A percentile compares a stretch with the other conserved stretches of the same genome.
phyloP scores from a whole-genome alignment of 2,888 invertebrate genomes.

The Atrina japonica region DNA sequence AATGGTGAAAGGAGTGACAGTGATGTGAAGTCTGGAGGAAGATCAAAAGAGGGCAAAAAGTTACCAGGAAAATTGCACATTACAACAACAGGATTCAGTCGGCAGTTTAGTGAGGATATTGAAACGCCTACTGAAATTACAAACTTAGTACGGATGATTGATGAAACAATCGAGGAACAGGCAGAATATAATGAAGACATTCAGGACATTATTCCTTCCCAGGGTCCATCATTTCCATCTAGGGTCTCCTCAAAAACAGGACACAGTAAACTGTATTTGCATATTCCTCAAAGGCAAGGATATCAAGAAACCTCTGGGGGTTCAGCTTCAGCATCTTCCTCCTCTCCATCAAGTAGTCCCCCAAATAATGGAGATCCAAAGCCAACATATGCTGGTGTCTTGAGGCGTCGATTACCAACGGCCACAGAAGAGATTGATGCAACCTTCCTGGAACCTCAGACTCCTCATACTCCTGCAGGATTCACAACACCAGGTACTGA shows the following conservation, averaged over 20 bases:
- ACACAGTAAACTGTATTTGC: conserved; percentile 53
- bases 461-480: conserved; percentile 72
- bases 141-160: conserved; percentile 72
- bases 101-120: conserved; percentile 73
- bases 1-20: conserved; percentile 29
- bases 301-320: conserved; percentile 24
- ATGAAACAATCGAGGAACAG: conserved; percentile 64
- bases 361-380: conserved; percentile 47
- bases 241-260: conserved; percentile 46
- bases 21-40: background rate
- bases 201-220: background rate
- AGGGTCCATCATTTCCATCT: background rate
- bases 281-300: conserved; percentile 44
- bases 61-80: conserved; percentile 18
- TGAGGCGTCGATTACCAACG: conserved; percentile 52
- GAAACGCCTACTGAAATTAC: conserved; percentile 73
- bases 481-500: conserved; percentile 70
- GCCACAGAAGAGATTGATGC: conserved; percentile 53
- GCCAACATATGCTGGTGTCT: conserved; percentile 61
- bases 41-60: conserved; percentile 10
- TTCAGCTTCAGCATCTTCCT: conserved; percentile 28
- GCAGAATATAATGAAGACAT: conserved; percentile 56
- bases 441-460: conserved; percentile 64
- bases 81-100: conserved; percentile 68
- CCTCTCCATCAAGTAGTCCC: conserved; percentile 52